Evolutionary conservation across 2,888 invertebrate genomes (phyloP).

Genomic region (Julus scanicus): DNA sequence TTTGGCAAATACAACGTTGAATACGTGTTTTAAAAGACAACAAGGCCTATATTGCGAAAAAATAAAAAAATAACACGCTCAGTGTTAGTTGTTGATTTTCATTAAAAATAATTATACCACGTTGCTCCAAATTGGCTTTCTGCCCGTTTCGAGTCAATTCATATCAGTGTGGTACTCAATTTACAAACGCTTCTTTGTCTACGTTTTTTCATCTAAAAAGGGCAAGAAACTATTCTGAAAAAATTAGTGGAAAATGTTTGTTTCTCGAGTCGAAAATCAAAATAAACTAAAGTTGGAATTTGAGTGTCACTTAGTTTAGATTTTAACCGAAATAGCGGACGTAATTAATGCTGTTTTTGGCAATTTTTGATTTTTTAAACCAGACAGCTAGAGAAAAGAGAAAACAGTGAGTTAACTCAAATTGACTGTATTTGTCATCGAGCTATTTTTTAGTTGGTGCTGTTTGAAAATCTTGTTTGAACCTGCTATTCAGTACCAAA

Average conservation of each 20-base stretch:
- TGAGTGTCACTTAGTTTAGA: not conserved
- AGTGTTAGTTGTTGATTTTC: slow-evolving; percentile 31
- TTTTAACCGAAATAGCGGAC: not conserved
- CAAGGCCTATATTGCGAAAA: not conserved
- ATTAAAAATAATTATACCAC: slow-evolving; percentile 36
- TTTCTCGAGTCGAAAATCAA: not conserved
- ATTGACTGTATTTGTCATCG: not conserved
- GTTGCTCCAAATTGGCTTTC: slow-evolving; percentile 36
- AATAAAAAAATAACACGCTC: not conserved
- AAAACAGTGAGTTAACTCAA: not conserved
- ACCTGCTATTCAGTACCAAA: not conserved
- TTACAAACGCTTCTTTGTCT: slow-evolving; percentile 41
- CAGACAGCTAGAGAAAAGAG: not conserved
- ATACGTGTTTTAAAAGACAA: not conserved
- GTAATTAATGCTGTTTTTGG: not conserved
- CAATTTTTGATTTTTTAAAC: not conserved
- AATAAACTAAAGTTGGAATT: not conserved
- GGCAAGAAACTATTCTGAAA: not conserved
- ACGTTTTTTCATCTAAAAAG: not conserved
- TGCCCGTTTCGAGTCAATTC: slow-evolving; percentile 34
- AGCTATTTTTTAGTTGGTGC: not conserved
- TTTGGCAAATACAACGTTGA: not conserved
- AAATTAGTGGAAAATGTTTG: slow-evolving; percentile 2
- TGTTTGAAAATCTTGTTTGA: not conserved
- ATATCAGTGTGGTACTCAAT: not conserved